Evolutionary conservation across 2,797 vertebrate genomes (phyloP).

Genomic region (Ciconia nigra): DNA sequence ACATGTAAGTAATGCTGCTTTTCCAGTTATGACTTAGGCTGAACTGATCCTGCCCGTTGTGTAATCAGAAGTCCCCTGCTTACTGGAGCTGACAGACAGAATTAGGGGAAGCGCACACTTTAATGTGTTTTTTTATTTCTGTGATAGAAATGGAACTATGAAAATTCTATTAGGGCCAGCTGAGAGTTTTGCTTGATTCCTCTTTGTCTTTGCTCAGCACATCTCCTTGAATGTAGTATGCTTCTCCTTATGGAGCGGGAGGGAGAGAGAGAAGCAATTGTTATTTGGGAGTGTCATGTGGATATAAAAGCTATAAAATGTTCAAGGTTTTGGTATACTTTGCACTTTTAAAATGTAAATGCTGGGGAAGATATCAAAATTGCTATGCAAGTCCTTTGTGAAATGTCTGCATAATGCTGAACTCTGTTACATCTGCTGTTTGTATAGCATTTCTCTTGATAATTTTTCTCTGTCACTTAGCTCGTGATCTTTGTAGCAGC

Average conservation of each 20-base stretch:
- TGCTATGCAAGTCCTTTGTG: slow-evolving; percentile 50
- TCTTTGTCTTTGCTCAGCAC: slow-evolving; percentile 44
- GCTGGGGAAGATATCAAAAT: slow-evolving; percentile 29
- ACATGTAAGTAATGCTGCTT: background rate
- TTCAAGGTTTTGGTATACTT: slow-evolving; percentile 39
- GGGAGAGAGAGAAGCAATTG: background rate
- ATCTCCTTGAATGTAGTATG: background rate
- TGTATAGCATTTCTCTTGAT: slow-evolving; percentile 69
- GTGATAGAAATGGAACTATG: slow-evolving; percentile 32
- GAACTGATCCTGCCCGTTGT: background rate
- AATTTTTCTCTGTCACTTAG: slow-evolving; percentile 65
- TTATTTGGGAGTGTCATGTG: background rate
- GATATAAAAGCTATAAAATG: slow-evolving; percentile 10
- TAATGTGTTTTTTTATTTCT: background rate
- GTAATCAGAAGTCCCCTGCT: background rate
- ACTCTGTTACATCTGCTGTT: slow-evolving; percentile 67
- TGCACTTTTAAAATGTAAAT: slow-evolving; percentile 58
- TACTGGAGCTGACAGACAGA: slow-evolving; percentile 16
- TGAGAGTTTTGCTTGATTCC: slow-evolving; percentile 29
- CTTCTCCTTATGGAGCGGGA: background rate
- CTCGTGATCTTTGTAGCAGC: slow-evolving; percentile 66
- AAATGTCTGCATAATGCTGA: slow-evolving; percentile 36
- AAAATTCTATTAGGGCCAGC: slow-evolving; percentile 50
- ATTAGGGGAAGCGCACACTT: background rate
- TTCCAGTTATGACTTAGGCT: background rate